Evolutionary conservation across 2,113 vertebrate genomes (phyloP).

Genomic region (Pelecanoides urinatrix): DNA sequence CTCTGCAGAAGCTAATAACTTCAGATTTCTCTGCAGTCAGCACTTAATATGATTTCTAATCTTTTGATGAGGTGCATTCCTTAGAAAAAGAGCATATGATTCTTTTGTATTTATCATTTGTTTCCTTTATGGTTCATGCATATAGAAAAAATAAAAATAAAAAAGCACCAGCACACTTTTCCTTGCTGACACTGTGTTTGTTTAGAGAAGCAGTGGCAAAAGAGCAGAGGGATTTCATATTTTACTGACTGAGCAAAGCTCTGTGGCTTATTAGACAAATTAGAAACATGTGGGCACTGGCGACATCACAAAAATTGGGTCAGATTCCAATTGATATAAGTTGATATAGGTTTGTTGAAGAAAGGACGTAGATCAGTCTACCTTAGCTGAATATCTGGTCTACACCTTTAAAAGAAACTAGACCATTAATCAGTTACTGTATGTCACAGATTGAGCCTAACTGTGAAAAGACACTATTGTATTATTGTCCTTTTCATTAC

Average conservation of each 20-base stretch:
- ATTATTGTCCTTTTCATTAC: background rate
- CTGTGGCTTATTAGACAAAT: slow-evolving; percentile 51
- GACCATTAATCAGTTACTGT: background rate
- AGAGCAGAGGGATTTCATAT: slow-evolving; percentile 22
- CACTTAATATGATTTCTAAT: slow-evolving; percentile 48
- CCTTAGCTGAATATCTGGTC: background rate
- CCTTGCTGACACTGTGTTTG: background rate
- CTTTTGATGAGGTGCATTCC: background rate
- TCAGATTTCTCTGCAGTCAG: slow-evolving; percentile 34
- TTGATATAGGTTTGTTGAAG: background rate
- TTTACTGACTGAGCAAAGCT: slow-evolving; percentile 26
- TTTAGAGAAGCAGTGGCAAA: slow-evolving; percentile 28
- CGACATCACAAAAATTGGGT: background rate
- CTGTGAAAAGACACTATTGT: background rate
- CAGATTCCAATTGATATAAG: background rate
- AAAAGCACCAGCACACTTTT: background rate
- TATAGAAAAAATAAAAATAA: background rate
- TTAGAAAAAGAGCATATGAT: background rate
- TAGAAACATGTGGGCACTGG: background rate
- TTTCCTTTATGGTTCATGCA: slow-evolving; percentile 40
- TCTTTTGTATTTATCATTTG: background rate
- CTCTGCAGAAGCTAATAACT: slow-evolving; percentile 26
- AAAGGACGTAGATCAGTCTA: background rate
- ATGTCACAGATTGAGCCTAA: background rate
- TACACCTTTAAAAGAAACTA: background rate